Percentiles rank a stretch among this genome's conserved stretches.
Conservation (phyloP, 2,888 invertebrate genomes). For the Plebejus melissa region DNA sequence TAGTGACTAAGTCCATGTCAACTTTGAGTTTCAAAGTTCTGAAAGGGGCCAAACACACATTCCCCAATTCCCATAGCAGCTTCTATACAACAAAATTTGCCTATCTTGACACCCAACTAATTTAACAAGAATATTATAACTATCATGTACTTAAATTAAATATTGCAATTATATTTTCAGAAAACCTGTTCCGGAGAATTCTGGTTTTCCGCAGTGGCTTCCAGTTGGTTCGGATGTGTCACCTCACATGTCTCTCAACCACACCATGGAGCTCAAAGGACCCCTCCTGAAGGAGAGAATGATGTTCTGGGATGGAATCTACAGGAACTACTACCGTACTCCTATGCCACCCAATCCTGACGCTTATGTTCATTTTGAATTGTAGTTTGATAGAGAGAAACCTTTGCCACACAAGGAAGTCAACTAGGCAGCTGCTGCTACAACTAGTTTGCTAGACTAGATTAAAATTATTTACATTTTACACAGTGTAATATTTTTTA, state of each 20-base stretch:
- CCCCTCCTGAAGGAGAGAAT: conserved; percentile 37
- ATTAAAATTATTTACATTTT: no score
- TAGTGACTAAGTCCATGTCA: neutral
- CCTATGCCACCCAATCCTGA: conserved; percentile 30
- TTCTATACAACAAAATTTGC: no score
- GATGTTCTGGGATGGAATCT: conserved; percentile 44
- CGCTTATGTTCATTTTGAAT: conserved; percentile 9
- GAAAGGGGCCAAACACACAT: no score
- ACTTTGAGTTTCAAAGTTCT: neutral
- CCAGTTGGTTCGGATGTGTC: conserved; percentile 38
- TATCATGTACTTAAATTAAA: neutral
- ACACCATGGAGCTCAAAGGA: conserved; percentile 39
- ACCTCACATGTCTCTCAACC: conserved; percentile 44
- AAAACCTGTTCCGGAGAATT: conserved; percentile 43
- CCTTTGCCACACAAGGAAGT: no score
- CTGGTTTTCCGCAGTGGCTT: conserved; percentile 43
- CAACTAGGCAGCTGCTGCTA: no score
- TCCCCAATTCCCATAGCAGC: no score
- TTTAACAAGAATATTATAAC: neutral
- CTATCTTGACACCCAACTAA: no score
- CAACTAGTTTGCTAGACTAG: no score
- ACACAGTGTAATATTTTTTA: no score
- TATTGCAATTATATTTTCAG: conserved; percentile 38
- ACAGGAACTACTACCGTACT: conserved; percentile 39
- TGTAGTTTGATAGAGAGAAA: neutral